A percentile compares a stretch with the other conserved stretches of the same genome.
Conservation (phyloP, 1,140 invertebrate genomes). For the Drosophila pseudoananassae region DNA sequence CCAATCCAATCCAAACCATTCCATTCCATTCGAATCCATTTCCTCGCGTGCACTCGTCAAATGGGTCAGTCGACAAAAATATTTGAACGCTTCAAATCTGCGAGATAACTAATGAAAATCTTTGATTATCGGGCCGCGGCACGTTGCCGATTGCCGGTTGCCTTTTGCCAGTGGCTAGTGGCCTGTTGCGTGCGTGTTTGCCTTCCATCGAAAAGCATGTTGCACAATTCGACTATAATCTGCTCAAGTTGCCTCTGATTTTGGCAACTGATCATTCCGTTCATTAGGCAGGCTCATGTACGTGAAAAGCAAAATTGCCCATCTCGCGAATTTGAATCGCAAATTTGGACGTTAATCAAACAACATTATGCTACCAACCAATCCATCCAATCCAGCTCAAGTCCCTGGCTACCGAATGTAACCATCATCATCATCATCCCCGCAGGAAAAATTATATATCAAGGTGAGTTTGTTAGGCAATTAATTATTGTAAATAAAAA, state of each 20-base stretch:
- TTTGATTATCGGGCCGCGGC: slow-evolving; percentile 59
- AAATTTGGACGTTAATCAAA: slow-evolving; percentile 55
- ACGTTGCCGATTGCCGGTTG: slow-evolving; percentile 43
- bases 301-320: slow-evolving; percentile 42
- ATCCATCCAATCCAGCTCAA: slow-evolving; percentile 13
- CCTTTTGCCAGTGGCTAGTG: slow-evolving; percentile 51
- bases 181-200: slow-evolving; percentile 42
- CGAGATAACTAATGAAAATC: slow-evolving; percentile 65
- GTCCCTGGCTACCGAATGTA: slow-evolving; percentile 22
- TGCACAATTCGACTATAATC: slow-evolving; percentile 68
- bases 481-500: not conserved
- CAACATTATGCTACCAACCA: slow-evolving; percentile 46
- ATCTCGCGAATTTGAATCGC: slow-evolving; percentile 48
- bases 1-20: not conserved
- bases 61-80: slow-evolving; percentile 62
- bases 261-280: slow-evolving; percentile 14
- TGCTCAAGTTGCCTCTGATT: slow-evolving; percentile 39
- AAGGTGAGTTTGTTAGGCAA: slow-evolving; percentile 16
- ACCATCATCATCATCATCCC: slow-evolving; percentile 14
- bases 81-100: slow-evolving; percentile 46
- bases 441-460: slow-evolving; percentile 4
- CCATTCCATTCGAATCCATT: slow-evolving; percentile 16
- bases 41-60: slow-evolving; percentile 73
- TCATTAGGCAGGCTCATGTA: slow-evolving; percentile 38
- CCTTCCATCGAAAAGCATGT: slow-evolving; percentile 29